A percentile compares a stretch with the other conserved stretches of the same genome.
These are phyloP conservation scores for Petaurus breviceps DNA, from an alignment of 2,113 vertebrate species.

Conservation along the genomic window DNA sequence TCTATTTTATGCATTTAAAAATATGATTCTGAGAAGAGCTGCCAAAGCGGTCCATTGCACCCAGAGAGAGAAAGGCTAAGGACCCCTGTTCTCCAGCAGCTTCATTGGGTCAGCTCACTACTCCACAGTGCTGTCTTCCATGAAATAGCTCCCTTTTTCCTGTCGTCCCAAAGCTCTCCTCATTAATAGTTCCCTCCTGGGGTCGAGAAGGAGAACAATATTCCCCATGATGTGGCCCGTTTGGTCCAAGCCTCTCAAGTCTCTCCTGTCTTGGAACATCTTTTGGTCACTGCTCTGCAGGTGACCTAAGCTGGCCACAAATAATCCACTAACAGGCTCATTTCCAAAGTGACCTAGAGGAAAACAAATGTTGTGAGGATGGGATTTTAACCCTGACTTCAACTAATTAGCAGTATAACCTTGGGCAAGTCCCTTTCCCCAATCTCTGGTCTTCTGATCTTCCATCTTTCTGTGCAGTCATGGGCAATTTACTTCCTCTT, in stretches of 20 bases:
- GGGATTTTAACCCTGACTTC: not conserved
- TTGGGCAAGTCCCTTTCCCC: accelerated
- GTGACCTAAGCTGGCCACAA: not conserved
- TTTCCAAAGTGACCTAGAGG: not conserved
- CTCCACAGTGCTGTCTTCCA: not conserved
- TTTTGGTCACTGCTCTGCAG: not conserved
- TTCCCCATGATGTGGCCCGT: not conserved
- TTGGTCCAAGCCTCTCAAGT: not conserved
- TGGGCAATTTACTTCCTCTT: not conserved
- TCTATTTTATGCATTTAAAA: not conserved
- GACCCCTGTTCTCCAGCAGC: not conserved
- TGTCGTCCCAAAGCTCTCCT: not conserved
- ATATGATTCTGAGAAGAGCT: not conserved
- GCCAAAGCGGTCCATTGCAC: not conserved
- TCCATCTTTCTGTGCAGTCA: accelerated
- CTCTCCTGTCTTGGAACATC: too few species aligned
- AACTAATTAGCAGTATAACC: not conserved
- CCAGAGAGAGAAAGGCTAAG: not conserved
- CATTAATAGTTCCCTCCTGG: not conserved
- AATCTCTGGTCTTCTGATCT: not conserved
- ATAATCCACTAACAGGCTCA: not conserved
- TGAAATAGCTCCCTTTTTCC: not conserved
- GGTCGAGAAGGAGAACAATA: not conserved
- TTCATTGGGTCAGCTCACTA: not conserved
- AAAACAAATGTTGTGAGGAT: not conserved